Conservation (phyloP, 2,888 invertebrate genomes). For the Nomada hirtipes region DNA sequence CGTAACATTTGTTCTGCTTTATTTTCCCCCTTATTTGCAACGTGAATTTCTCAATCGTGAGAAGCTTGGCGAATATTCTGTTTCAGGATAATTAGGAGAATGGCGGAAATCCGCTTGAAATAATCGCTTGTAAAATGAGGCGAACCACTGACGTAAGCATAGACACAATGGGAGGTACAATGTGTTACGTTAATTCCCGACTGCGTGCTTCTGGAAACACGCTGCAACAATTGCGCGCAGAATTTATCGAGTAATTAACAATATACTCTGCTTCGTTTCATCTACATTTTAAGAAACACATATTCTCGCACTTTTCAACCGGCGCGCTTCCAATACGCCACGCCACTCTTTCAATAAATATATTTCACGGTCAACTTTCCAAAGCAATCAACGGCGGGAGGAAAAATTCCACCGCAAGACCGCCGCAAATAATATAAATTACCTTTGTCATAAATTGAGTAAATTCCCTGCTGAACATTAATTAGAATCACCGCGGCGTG, state of each 20-base stretch:
- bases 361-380: too few species aligned
- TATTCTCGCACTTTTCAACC: not conserved
- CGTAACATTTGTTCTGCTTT: not conserved
- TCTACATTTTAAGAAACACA: not conserved
- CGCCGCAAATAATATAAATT: too few species aligned
- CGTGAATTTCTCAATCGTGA: not conserved
- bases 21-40: not conserved
- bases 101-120: conserved; percentile 26
- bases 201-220: not conserved
- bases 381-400: too few species aligned
- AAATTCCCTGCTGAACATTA: not conserved
- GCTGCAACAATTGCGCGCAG: not conserved
- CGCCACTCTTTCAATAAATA: not conserved
- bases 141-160: not conserved
- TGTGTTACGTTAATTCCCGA: conserved; percentile 12
- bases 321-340: not conserved
- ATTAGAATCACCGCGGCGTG: not conserved
- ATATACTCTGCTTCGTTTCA: not conserved
- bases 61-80: not conserved
- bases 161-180: not conserved
- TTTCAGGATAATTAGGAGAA: not conserved
- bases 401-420: too few species aligned
- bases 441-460: too few species aligned
- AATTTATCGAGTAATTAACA: not conserved
- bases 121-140: conserved; percentile 6